Evolutionary conservation across 1,140 invertebrate genomes (phyloP).

Genomic region (Lineus longissimus): DNA sequence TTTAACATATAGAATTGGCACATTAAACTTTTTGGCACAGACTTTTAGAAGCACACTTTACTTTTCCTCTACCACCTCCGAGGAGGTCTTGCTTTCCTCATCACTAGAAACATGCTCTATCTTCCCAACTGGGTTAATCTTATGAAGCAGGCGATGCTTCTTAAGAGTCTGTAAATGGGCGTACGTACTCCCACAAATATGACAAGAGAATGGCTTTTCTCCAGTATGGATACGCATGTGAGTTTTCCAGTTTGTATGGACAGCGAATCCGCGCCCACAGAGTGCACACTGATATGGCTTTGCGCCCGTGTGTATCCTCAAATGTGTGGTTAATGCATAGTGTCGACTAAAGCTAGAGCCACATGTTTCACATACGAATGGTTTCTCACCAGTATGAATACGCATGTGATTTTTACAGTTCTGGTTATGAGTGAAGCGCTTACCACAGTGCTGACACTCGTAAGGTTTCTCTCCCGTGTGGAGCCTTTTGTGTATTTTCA

Average conservation of each 20-base stretch:
- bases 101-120: too few species aligned
- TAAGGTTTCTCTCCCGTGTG: slow-evolving; percentile 80
- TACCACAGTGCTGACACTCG: slow-evolving; percentile 69
- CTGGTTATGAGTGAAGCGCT: slow-evolving; percentile 78
- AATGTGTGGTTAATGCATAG: slow-evolving; percentile 45
- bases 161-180: slow-evolving; percentile 46
- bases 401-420: slow-evolving; percentile 75
- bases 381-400: slow-evolving; percentile 57
- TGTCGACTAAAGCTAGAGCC: slow-evolving; percentile 49
- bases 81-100: too few species aligned
- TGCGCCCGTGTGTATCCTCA: slow-evolving; percentile 68
- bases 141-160: slow-evolving; percentile 38
- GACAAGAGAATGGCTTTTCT: slow-evolving; percentile 51
- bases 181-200: slow-evolving; percentile 47
- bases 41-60: too few species aligned
- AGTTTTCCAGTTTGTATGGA: slow-evolving; percentile 69
- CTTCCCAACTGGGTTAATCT: too few species aligned
- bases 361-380: slow-evolving; percentile 47
- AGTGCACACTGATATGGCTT: slow-evolving; percentile 56
- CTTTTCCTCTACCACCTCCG: too few species aligned
- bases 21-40: too few species aligned
- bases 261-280: slow-evolving; percentile 21
- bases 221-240: slow-evolving; percentile 64
- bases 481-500: slow-evolving; percentile 70
- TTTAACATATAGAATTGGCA: too few species aligned